phyloP scores from a whole-genome alignment of 37 sponge, comb jelly and placozoan genomes.

The Petrosia ficiformis region DNA sequence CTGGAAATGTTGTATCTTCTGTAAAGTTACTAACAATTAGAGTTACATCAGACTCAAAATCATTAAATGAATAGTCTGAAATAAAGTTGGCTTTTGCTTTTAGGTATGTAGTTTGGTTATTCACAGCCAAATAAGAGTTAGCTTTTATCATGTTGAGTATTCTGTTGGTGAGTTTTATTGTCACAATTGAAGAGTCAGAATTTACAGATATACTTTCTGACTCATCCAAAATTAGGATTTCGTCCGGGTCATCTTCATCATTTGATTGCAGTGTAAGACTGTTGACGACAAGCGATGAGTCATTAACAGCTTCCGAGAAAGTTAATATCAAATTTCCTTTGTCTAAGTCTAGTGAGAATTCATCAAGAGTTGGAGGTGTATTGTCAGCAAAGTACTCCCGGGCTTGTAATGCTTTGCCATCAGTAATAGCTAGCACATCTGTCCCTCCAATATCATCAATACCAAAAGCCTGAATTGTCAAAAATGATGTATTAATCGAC shows the following conservation, averaged over 20 bases:
- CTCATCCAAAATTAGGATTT: conserved; percentile 22
- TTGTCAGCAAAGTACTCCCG: conserved; percentile 58
- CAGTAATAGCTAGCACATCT: conserved; percentile 88
- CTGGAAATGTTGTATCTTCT: conserved; percentile 55
- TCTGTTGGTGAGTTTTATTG: conserved; percentile 23
- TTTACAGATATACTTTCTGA: conserved; percentile 22
- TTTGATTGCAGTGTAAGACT: conserved; percentile 28
- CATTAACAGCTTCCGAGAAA: conserved; percentile 82
- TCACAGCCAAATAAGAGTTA: conserved; percentile 43
- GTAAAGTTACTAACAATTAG: conserved; percentile 21
- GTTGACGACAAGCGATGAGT: conserved; percentile 23
- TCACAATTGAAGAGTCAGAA: conserved; percentile 61
- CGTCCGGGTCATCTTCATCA: background rate
- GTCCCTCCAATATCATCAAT: conserved; percentile 83
- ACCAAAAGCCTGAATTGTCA: conserved; percentile 88
- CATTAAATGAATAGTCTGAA: conserved; percentile 63
- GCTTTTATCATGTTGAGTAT: conserved; percentile 62
- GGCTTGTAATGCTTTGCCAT: conserved; percentile 82
- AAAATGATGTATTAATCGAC: conserved; percentile 56
- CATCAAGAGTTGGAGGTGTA: conserved; percentile 47
- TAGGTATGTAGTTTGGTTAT: conserved; percentile 46
- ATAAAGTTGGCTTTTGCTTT: conserved; percentile 43
- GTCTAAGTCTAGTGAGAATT: conserved; percentile 55
- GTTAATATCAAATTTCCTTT: conserved; percentile 39
- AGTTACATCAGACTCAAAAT: background rate